Evolutionary conservation across 2,113 vertebrate species (phyloP), one percentile per base, ranked within the genome.

Genomic region (Azemiops feae): DNA sequence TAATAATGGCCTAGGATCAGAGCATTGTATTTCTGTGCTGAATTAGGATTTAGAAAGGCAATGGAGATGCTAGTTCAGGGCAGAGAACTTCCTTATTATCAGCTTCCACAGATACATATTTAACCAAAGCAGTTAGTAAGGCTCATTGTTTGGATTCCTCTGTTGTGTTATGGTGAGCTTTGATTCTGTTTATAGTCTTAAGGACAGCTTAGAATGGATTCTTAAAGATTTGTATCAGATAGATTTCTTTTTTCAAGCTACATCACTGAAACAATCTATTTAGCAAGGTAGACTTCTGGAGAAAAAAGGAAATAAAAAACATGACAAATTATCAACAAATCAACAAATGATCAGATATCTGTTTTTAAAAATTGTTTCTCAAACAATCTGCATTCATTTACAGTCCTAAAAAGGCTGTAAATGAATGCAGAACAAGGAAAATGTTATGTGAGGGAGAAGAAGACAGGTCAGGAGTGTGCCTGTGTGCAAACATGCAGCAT

Each of bases 171-270:
- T 25, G 39, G 43, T 30, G 69, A 85, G 69, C 53, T 92, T 89
- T 85, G 92, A 89, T 64, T 92, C 92, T 89, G 52, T 89, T 89
- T 92, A 85, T 69, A 58, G 88, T 53, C 69, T 43, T 88, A 50
- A 89, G 86, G 52, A 57, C 5, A 9, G 34, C 88, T 57, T 55
- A 85, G 39, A n/a, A 89, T 58, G 25, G 87, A 18, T 53, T 85
- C 87, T 74, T 53, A 81, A 89, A 85, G 69, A 57, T 50, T 57
- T 54, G 22, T 11, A 7, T 92, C 39, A 85, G 43, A 14, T 85
- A 43, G 53, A 85, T 89, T 92, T 89, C 20, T 85, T 89, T 92
- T 89, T 85, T 39, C 88, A 57, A 92, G 88, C 53, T 47, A 54
- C 53, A 7, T 39, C 34, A 74, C 34, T 58, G 64, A 81, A 81